Conservation (phyloP, 2,888 invertebrate species). For the Lampropteryx suffumata region DNA sequence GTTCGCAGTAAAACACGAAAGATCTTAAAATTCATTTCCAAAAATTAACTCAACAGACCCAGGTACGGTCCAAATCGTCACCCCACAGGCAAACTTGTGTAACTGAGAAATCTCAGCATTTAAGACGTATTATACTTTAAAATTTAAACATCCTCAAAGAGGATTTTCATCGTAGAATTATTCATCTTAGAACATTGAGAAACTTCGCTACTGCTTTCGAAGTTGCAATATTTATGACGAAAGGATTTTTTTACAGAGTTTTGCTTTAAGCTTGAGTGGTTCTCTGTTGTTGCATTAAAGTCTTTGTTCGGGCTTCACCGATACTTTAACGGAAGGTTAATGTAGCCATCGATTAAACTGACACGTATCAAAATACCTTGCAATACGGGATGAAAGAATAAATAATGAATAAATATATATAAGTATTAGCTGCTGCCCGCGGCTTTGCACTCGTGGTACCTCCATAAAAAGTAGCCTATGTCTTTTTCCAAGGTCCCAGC, state of each 20-base stretch:
- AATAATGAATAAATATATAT: too few relatives aligned
- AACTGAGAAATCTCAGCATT: conserved; percentile 25
- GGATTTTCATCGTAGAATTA: conserved; percentile 31
- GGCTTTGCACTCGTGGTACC: too few relatives aligned
- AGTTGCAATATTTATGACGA: conserved; percentile 23
- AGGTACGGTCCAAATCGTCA: conserved; percentile 13
- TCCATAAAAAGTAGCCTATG: too few relatives aligned
- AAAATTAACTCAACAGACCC: conserved; percentile 18
- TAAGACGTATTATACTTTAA: conserved; percentile 31
- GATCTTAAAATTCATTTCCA: conserved; percentile 19
- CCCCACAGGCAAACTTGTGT: conserved; percentile 23
- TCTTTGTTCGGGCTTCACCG: background rate
- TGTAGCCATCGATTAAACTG: too few relatives aligned
- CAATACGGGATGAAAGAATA: too few relatives aligned
- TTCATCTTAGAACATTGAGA: conserved; percentile 33
- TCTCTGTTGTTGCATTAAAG: conserved; percentile 15
- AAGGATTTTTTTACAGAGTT: conserved; percentile 17
- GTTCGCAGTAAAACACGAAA: conserved; percentile 5
- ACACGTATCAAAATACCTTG: too few relatives aligned
- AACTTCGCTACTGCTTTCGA: conserved; percentile 25
- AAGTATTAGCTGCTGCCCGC: too few relatives aligned
- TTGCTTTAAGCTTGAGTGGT: conserved; percentile 21
- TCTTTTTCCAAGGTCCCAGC: too few relatives aligned
- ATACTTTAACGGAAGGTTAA: background rate
- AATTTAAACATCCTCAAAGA: conserved; percentile 33